Evolutionary conservation across 2,113 vertebrate genomes (phyloP), one percentile per base, ranked within the genome.

Genomic region (Aphyosemion australe): DNA sequence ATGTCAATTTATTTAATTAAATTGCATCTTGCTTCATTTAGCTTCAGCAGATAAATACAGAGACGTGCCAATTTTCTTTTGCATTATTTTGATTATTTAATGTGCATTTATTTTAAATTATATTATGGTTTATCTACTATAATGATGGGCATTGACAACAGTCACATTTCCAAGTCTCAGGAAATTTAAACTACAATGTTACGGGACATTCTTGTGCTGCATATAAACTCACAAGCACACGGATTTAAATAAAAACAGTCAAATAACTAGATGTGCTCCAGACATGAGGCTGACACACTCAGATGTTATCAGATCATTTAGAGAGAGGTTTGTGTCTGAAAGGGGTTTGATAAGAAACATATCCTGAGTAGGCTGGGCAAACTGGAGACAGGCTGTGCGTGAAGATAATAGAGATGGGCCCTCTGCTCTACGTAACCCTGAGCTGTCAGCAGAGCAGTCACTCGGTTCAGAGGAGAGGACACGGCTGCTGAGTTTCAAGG

Each of bases 281-380:
- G 26, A 34, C n/a, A 6, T 2, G 8, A 41, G 61, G 32, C 59
- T 49, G 14, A n/a, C 1, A 53, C 15, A 11, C n/a, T 42, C 50
- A 53, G 61, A 63, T 52, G 19, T 42, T 34, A 43, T 54, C 62
- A 15, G 16, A 34, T 34, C 37, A 19, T 43, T 54, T 34, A 42
- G 50, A 41, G 47, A 14, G 69, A 34, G n/a, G 32, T 19, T 34
- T 58, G 48, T 43, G 72, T 49, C 75, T 78, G 68, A 12, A 34
- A 20, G 26, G 58, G 64, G 43, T 54, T 59, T 76, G 88, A 90
- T 90, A 88, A 87, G 84, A 71, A 43, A 62, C 32, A 26, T 37
- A 59, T 12, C 16, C 8, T 19, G 43, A 16, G 54, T 53, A 56
- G 69, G 76, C 59, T 67, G 53, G 50, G 14, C 56, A 46, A 79